phyloP scores from a whole-genome alignment of 53 echinoderm and acorn worm species.

The Apostichopus leukothele region DNA sequence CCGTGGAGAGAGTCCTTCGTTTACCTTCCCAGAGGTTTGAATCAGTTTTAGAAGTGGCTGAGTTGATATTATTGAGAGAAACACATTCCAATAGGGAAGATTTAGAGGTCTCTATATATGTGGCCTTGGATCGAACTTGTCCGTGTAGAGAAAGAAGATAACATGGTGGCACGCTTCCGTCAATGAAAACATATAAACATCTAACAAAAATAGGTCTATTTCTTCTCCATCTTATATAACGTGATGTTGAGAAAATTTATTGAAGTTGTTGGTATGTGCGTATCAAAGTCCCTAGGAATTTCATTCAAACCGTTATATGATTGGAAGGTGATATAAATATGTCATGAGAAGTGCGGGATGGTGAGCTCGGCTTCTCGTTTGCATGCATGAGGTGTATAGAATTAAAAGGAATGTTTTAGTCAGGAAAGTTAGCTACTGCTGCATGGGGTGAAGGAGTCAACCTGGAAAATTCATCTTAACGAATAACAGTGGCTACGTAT shows the following conservation, averaged over 20 bases:
- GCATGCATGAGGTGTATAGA: no score
- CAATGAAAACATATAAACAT: not conserved
- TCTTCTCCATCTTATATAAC: not conserved
- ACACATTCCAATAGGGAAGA: not conserved
- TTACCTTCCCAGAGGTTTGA: slow-evolving; percentile 4
- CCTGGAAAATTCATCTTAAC: no score
- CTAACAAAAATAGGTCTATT: not conserved
- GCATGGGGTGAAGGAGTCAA: no score
- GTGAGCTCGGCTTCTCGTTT: no score
- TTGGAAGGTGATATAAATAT: no score
- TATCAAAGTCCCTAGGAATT: not conserved
- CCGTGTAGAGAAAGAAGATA: not conserved
- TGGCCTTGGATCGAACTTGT: not conserved
- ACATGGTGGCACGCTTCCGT: not conserved
- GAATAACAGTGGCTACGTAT: no score
- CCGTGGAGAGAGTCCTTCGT: slow-evolving; percentile 20
- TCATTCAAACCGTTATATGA: not conserved
- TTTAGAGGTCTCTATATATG: not conserved
- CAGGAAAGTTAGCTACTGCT: no score
- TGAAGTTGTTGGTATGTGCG: not conserved
- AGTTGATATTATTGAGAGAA: slow-evolving; percentile 9
- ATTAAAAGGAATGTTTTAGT: no score
- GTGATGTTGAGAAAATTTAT: not conserved
- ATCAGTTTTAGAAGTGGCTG: not conserved
- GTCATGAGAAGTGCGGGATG: no score